Percentiles rank a stretch among this genome's conserved stretches.
These are phyloP conservation scores for Scortum barcoo DNA, from an alignment of 2,113 vertebrate genomes.

Conservation along the genomic window DNA sequence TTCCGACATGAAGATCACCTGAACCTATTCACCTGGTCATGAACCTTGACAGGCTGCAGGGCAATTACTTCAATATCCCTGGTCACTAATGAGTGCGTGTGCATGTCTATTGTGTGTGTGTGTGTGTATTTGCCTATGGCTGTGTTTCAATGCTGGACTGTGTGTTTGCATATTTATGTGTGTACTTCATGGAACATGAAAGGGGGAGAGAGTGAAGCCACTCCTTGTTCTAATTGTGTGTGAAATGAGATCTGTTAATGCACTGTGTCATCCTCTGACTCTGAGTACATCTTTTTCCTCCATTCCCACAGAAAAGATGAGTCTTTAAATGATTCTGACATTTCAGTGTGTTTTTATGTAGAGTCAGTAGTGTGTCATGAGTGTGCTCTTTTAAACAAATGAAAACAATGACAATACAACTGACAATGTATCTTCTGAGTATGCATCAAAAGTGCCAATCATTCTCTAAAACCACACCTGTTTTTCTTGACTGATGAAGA, in stretches of 20 bases:
- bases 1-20: constrained; percentile 1
- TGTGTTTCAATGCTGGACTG: background rate
- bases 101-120: background rate
- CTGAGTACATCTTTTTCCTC: background rate
- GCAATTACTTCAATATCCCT: constrained; percentile 15
- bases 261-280: background rate
- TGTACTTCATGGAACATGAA: constrained; percentile 14
- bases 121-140: background rate
- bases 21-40: constrained; percentile 19
- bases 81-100: background rate
- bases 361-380: background rate
- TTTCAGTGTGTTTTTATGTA: constrained; percentile 11
- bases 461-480: background rate
- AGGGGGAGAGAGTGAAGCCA: constrained; percentile 10
- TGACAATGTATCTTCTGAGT: background rate
- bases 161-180: constrained; percentile 11
- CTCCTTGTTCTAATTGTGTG: constrained; percentile 36
- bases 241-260: constrained; percentile 46
- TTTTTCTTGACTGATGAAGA: background rate
- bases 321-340: constrained; percentile 21
- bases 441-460: background rate
- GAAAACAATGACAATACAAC: background rate
- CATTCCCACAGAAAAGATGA: background rate
- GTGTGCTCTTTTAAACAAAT: background rate
- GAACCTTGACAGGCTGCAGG: constrained; percentile 17